A percentile compares a stretch with the other conserved stretches of the same genome.
Evolutionary conservation across 2,113 vertebrate genomes (phyloP).

Genomic region (Cottus gobio): DNA sequence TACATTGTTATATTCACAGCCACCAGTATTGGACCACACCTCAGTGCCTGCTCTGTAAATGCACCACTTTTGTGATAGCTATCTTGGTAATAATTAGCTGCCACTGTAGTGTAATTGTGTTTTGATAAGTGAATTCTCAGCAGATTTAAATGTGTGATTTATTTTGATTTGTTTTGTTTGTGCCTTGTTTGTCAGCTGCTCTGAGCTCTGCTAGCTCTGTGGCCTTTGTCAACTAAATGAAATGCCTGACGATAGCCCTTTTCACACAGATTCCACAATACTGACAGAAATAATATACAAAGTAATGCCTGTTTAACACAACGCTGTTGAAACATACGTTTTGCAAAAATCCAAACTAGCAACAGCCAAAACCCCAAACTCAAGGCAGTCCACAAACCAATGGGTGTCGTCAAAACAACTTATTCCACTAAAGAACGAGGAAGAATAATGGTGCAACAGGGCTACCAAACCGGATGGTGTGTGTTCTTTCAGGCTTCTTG

Average conservation of each 20-base stretch:
- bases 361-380: too few relatives aligned
- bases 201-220: constrained; percentile 19
- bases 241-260: neutral
- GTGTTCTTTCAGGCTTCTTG: neutral
- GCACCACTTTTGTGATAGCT: constrained; percentile 1
- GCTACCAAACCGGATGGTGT: neutral
- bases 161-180: constrained; percentile 23
- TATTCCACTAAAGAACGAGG: too few relatives aligned
- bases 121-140: constrained; percentile 34
- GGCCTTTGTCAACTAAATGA: constrained; percentile 14
- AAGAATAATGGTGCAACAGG: too few relatives aligned
- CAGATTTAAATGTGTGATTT: constrained; percentile 40
- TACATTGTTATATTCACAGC: constrained; percentile 10
- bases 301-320: too few relatives aligned
- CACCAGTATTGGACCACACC: constrained; percentile 23
- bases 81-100: constrained; percentile 42
- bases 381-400: too few relatives aligned
- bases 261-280: too few relatives aligned
- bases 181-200: constrained; percentile 21
- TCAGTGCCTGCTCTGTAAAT: constrained; percentile 35
- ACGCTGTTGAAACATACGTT: too few relatives aligned
- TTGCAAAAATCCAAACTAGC: too few relatives aligned
- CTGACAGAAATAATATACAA: too few relatives aligned
- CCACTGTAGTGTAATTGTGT: constrained; percentile 31
- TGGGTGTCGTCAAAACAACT: too few relatives aligned